Evolutionary conservation across 2,888 invertebrate species (phyloP), one percentile per base, ranked within the genome.

Genomic region (Lithophane socia): DNA sequence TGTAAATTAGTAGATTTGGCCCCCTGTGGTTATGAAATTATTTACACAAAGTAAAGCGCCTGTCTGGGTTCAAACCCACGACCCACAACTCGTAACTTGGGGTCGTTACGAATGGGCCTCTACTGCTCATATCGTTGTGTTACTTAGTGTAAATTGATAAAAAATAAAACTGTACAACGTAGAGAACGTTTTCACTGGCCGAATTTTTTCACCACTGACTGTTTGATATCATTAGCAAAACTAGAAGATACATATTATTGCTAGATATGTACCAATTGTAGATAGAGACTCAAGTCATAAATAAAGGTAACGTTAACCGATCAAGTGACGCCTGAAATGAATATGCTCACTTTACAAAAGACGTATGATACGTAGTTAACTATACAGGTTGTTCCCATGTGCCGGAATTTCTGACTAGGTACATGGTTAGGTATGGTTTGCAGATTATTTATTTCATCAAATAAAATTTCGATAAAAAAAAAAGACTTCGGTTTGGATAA

Each of bases 281-380:
- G n/a, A 61, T 29, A n/a, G 12, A 56, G 16, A n/a, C 61, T 75
- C 49, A 64, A 49, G 44, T 77, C 58, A 79, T 64, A 69, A 52
- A 66, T 56, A 66, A 73, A 56, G 21, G 37, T 63, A 2, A 52
- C 60, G 37, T 58, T 42, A 69, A 24, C 29, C 37, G 76, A 58
- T 82, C 76, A 75, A 63, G 61, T 82, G 82, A 85, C 56, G 82
- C 69, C 47, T 82, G 54, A 67, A 68, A 73, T 67, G 77, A 75
- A 68, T 75, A 58, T 66, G 63, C 63, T 83, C 77, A 83, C 64
- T 77, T 88, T 86, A 75, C 84, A 74, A 71, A 60, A 69, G 72
- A 58, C n/a, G 71, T 70, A 66, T 75, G 37, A 42, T 42, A 70
- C 18, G 60, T 65, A 49, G 42, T 54, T 68, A 61, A 44, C 29